These are phyloP conservation scores for Odobenus rosmarus DNA, from an alignment of 2,113 vertebrate species.

Conservation along the genomic window DNA sequence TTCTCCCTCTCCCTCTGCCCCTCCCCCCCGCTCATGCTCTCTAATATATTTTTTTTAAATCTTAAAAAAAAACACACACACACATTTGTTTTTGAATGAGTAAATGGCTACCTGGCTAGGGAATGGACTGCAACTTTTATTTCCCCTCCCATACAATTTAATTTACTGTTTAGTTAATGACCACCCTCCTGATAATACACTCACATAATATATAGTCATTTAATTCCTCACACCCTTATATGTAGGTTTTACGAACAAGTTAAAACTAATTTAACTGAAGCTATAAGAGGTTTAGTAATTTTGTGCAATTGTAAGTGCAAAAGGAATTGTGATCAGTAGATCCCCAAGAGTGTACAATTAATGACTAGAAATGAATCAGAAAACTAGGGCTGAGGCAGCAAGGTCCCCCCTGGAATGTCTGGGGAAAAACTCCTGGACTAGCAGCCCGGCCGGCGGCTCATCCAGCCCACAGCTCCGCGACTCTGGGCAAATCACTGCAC, in stretches of 20 bases:
- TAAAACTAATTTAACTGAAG: not conserved
- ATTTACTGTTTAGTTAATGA: not conserved
- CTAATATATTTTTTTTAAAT: not conserved
- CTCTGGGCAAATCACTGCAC: not conserved
- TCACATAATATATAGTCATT: not conserved
- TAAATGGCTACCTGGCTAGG: not conserved
- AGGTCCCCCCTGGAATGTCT: accelerated
- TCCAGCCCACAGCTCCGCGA: accelerated
- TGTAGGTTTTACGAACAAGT: not conserved
- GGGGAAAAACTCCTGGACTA: not conserved
- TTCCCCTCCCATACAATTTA: not conserved
- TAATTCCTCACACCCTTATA: not conserved
- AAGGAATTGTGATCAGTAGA: not conserved
- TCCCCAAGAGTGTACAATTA: not conserved
- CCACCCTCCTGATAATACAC: not conserved
- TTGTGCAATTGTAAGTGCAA: not conserved
- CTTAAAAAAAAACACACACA: too few relatives aligned
- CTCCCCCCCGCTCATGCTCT: not conserved
- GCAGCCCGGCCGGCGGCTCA: accelerated
- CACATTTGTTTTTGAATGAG: not conserved
- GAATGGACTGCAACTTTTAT: not conserved
- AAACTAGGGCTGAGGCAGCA: not conserved
- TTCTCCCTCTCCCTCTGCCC: too few relatives aligned
- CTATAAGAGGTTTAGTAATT: not conserved
- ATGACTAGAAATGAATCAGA: not conserved